Evolutionary conservation across 2,113 vertebrate species (phyloP).

Genomic region (Acrocephalus kingi): DNA sequence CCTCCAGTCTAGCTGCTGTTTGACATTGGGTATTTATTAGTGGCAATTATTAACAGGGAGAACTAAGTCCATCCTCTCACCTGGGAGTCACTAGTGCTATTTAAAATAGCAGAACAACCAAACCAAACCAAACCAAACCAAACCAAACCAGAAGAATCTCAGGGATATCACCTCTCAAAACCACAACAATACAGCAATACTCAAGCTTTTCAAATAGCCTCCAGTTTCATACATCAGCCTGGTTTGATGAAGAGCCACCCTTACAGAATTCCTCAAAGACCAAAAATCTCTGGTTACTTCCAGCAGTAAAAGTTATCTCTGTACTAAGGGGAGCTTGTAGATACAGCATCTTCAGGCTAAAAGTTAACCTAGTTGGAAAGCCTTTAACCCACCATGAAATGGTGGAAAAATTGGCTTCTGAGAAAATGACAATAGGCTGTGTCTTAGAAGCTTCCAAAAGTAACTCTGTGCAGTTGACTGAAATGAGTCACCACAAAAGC

Average conservation of each 20-base stretch:
- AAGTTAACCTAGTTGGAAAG: not conserved
- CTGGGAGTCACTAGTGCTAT: not conserved
- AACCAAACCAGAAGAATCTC: not conserved
- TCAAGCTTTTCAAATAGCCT: not conserved
- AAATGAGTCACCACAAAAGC: not conserved
- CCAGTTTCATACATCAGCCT: not conserved
- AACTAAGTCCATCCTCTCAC: not conserved
- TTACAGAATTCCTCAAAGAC: not conserved
- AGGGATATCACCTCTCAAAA: not conserved
- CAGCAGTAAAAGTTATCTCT: not conserved
- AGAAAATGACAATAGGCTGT: not conserved
- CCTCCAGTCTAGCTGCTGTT: not conserved
- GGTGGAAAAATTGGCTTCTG: not conserved
- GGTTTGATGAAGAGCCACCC: not conserved
- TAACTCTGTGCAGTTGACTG: not conserved
- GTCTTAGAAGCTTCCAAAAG: not conserved
- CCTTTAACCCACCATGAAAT: not conserved
- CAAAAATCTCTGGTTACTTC: not conserved
- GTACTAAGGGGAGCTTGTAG: not conserved
- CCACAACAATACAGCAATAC: not conserved
- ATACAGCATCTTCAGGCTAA: not conserved
- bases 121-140: not conserved
- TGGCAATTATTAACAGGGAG: not conserved
- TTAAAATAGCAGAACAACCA: not conserved
- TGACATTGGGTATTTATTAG: not conserved